A percentile compares a stretch with the other conserved stretches of the same genome.
Evolutionary conservation across 2,888 invertebrate species (phyloP).

Genomic region (Fissipunctia ypsillon): DNA sequence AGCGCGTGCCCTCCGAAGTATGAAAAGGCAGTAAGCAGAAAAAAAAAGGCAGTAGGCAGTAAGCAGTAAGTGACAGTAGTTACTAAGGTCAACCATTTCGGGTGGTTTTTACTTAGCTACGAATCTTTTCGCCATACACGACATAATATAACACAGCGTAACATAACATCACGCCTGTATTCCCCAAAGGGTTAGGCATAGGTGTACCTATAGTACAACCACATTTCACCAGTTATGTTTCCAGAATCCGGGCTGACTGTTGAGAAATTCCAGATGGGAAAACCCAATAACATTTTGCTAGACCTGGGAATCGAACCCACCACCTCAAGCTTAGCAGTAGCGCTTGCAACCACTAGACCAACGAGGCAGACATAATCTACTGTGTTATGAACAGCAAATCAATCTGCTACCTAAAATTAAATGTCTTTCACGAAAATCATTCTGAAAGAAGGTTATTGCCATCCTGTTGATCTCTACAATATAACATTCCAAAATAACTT

Average conservation of each 20-base stretch:
- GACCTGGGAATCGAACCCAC: not conserved
- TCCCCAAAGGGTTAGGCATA: too few relatives aligned
- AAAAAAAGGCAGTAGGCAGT: too few relatives aligned
- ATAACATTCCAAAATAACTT: slow-evolving; percentile 13
- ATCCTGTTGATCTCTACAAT: slow-evolving; percentile 6
- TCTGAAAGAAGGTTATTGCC: not conserved
- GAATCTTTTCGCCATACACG: not conserved
- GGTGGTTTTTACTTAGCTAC: not conserved
- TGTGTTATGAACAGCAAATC: slow-evolving; percentile 1
- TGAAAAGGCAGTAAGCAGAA: not conserved
- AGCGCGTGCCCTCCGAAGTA: not conserved
- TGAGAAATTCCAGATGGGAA: not conserved
- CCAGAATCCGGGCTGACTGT: not conserved
- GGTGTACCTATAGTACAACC: too few relatives aligned
- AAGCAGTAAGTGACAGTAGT: not conserved
- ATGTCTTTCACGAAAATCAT: not conserved
- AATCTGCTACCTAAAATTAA: not conserved
- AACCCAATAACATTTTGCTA: not conserved
- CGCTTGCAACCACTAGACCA: not conserved
- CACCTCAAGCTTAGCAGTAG: not conserved
- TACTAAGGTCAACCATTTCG: not conserved
- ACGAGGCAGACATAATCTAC: not conserved
- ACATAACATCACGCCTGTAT: too few relatives aligned
- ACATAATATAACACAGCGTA: too few relatives aligned
- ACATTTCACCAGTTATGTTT: not conserved